Conservation (phyloP, 2,888 invertebrate species). For the Omphaloscelis lunosa region DNA sequence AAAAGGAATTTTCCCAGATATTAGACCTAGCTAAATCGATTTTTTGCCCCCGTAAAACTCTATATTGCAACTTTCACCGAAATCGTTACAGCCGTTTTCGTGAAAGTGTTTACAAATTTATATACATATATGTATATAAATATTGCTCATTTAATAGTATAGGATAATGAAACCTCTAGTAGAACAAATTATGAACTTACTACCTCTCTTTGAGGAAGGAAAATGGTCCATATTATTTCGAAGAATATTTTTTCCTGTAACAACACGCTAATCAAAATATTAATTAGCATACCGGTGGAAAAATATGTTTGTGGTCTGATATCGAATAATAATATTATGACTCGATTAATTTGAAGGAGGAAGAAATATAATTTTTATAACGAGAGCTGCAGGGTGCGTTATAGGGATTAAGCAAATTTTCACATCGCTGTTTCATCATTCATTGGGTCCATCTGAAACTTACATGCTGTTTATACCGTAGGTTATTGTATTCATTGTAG, state of each 20-base stretch:
- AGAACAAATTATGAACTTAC: not conserved
- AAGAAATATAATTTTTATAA: not conserved
- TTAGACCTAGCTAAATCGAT: too few species aligned
- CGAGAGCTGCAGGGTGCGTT: not conserved
- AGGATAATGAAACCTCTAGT: not conserved
- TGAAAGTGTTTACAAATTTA: too few species aligned
- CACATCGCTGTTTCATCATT: not conserved
- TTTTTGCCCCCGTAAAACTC: too few species aligned
- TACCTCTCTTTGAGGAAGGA: conserved; percentile 30
- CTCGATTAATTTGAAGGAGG: not conserved
- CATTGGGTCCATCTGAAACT: not conserved
- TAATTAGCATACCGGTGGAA: not conserved
- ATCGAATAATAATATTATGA: not conserved
- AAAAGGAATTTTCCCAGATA: too few species aligned
- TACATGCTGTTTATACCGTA: not conserved
- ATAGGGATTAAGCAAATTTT: not conserved
- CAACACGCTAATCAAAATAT: conserved; percentile 5
- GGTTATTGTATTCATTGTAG: not conserved
- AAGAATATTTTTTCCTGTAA: conserved; percentile 14
- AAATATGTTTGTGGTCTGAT: conserved; percentile 6
- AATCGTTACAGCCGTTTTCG: too few species aligned
- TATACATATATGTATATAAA: too few species aligned
- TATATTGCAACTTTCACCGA: too few species aligned
- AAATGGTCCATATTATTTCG: conserved; percentile 23
- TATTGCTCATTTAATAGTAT: too few species aligned